Conservation (phyloP, 92 coral and sea anemone species). For the Porites evermanni region DNA sequence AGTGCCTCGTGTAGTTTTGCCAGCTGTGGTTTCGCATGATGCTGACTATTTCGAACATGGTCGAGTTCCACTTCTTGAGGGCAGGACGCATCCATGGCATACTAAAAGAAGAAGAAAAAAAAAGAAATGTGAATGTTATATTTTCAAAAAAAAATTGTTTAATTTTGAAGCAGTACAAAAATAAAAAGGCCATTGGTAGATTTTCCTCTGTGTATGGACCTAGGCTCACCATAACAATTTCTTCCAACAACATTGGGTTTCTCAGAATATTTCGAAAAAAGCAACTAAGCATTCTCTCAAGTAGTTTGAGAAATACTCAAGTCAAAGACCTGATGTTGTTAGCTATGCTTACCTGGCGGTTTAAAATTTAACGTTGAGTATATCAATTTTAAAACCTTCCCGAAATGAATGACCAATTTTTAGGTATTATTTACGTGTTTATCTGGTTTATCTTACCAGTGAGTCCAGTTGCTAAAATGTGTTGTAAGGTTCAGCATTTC, state of each 20-base stretch:
- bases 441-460: constrained; percentile 36
- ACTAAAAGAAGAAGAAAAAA: constrained; percentile 10
- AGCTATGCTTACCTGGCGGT: no score
- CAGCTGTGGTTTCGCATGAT: constrained; percentile 58
- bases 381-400: no score
- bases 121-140: neutral
- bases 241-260: no score
- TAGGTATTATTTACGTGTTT: neutral
- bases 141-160: neutral
- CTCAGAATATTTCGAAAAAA: no score
- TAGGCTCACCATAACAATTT: no score
- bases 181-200: neutral
- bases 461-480: constrained; percentile 64
- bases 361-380: no score
- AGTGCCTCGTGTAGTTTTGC: constrained; percentile 53
- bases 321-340: no score
- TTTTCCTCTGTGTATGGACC: no score
- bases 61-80: constrained; percentile 64
- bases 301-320: no score
- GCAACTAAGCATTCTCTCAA: no score
- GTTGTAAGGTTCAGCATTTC: constrained; percentile 43
- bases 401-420: neutral
- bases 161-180: neutral
- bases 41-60: constrained; percentile 51
- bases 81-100: constrained; percentile 72